Evolutionary conservation across 2,888 invertebrate species (phyloP).

Genomic region (Dasysyrphus tricinctus): DNA sequence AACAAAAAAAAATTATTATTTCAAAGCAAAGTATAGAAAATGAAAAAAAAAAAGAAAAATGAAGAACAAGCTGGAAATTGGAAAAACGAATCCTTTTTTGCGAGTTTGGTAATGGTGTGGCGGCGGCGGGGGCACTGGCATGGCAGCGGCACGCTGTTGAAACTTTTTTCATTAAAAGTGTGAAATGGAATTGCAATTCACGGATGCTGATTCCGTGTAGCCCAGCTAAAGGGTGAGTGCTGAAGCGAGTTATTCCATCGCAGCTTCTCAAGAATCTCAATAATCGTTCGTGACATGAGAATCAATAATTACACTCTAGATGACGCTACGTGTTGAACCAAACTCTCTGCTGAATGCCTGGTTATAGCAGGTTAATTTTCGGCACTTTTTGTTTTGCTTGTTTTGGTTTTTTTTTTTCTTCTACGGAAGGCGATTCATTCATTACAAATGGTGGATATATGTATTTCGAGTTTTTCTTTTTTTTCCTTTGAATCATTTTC

Average conservation of each 20-base stretch:
- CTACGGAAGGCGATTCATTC: background rate
- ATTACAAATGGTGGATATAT: conserved; percentile 23
- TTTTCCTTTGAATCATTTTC: conserved; percentile 16
- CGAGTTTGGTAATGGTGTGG: conserved; percentile 4
- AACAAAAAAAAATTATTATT: conserved; percentile 8
- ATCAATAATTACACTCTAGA: conserved; percentile 72
- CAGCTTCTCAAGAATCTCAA: conserved; percentile 63
- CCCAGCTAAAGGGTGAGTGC: background rate
- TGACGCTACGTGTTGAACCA: conserved; percentile 64
- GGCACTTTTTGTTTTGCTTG: conserved; percentile 6
- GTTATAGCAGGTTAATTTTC: conserved; percentile 3
- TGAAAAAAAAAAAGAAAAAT: background rate
- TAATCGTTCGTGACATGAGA: conserved; percentile 69
- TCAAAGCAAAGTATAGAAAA: conserved; percentile 5
- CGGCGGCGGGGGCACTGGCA: background rate
- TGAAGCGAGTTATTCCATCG: conserved; percentile 28
- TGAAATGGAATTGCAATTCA: conserved; percentile 69
- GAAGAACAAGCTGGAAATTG: conserved; percentile 14
- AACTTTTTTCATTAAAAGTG: conserved; percentile 74
- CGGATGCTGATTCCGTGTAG: conserved; percentile 32
- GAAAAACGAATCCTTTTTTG: conserved; percentile 55
- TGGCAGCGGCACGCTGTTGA: conserved; percentile 48
- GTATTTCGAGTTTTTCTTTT: background rate
- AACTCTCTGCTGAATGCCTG: background rate
- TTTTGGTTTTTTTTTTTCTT: background rate